These are phyloP conservation scores for Agriopis leucophaearia DNA, from an alignment of 2,888 invertebrate genomes.

Conservation along the genomic window DNA sequence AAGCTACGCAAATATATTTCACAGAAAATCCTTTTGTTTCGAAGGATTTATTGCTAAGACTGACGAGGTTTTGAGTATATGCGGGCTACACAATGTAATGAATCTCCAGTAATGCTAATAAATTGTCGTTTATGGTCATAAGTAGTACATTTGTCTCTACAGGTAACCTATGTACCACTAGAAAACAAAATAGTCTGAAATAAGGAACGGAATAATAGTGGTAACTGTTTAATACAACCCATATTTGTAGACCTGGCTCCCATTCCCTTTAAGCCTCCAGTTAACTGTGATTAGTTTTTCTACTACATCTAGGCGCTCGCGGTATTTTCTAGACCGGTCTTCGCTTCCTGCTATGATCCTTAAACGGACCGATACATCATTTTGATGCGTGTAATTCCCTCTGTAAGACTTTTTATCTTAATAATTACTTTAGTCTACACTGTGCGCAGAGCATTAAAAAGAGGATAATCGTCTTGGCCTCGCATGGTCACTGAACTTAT, in stretches of 20 bases:
- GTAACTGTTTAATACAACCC: slow-evolving; percentile 60
- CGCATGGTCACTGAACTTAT: slow-evolving; percentile 59
- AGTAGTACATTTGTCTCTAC: slow-evolving; percentile 47
- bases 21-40: slow-evolving; percentile 68
- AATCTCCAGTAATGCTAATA: slow-evolving; percentile 53
- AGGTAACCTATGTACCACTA: slow-evolving; percentile 22
- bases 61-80: slow-evolving; percentile 51
- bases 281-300: slow-evolving; percentile 70
- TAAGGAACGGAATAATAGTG: slow-evolving; percentile 37
- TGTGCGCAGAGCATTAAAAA: slow-evolving; percentile 53
- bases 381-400: slow-evolving; percentile 70
- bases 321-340: slow-evolving; percentile 64
- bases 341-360: slow-evolving; percentile 76
- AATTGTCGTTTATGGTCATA: slow-evolving; percentile 53
- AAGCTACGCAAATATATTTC: slow-evolving; percentile 68
- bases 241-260: slow-evolving; percentile 57
- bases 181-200: slow-evolving; percentile 19
- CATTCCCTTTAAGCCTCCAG: slow-evolving; percentile 60
- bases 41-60: slow-evolving; percentile 64
- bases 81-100: slow-evolving; percentile 63
- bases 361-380: slow-evolving; percentile 69
- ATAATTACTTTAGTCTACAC: slow-evolving; percentile 49
- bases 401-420: slow-evolving; percentile 63
- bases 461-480: slow-evolving; percentile 58
- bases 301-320: slow-evolving; percentile 55